phyloP scores from a whole-genome alignment of 2,888 invertebrate species.

The Eutolmus rufibarbis region DNA sequence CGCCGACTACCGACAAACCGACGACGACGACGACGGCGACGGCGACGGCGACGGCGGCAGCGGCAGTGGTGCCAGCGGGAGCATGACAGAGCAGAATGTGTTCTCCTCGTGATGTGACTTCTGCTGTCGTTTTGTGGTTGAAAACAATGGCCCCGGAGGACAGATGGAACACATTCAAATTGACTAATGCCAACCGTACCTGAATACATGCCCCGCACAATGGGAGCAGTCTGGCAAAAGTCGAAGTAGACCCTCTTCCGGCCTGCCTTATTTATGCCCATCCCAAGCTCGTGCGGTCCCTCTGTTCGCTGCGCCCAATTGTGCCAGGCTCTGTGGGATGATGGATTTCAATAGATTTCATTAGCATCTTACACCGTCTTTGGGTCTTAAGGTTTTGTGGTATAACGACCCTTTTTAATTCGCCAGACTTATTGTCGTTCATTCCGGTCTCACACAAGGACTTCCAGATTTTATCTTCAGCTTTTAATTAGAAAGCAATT shows the following conservation, averaged over 20 bases:
- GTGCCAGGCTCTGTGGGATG: slow-evolving; percentile 30
- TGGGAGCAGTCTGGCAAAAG: slow-evolving; percentile 33
- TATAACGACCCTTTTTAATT: not conserved
- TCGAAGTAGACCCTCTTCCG: slow-evolving; percentile 13
- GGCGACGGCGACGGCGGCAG: not conserved
- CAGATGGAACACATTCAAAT: slow-evolving; percentile 45
- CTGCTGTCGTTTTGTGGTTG: slow-evolving; percentile 34
- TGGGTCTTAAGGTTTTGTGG: not conserved
- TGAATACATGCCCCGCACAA: slow-evolving; percentile 29
- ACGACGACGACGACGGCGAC: not conserved
- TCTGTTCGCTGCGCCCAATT: not conserved
- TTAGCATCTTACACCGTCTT: slow-evolving; percentile 34
- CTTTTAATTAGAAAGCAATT: not conserved
- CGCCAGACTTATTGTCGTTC: not conserved
- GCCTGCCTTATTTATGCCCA: not conserved
- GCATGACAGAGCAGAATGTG: slow-evolving; percentile 19
- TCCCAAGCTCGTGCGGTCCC: not conserved
- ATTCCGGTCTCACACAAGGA: not conserved
- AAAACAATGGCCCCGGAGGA: slow-evolving; percentile 43
- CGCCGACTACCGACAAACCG: not conserved
- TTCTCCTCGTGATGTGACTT: slow-evolving; percentile 28
- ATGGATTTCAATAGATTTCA: slow-evolving; percentile 46
- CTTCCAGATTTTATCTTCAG: not conserved
- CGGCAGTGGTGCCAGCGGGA: not conserved
- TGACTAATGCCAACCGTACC: slow-evolving; percentile 45